Percentiles rank a stretch among this genome's conserved stretches.
phyloP scores from a whole-genome alignment of 2,113 vertebrate species.

The Ptilorrhoa leucosticta region DNA sequence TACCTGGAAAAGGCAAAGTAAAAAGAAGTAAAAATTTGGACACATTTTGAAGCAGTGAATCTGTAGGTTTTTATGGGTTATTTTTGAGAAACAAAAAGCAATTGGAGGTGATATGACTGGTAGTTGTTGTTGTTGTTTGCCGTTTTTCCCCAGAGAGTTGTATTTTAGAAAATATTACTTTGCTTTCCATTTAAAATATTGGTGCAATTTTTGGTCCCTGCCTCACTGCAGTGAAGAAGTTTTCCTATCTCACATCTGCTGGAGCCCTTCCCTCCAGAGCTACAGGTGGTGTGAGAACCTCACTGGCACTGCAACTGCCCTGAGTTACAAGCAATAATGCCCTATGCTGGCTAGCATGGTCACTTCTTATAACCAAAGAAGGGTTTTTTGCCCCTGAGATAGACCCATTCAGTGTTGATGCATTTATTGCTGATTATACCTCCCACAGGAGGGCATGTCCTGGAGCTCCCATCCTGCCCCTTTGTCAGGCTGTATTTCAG shows the following conservation, averaged over 20 bases:
- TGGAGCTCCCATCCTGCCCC: not conserved
- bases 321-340: not conserved
- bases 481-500: not conserved
- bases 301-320: not conserved
- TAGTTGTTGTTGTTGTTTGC: not conserved
- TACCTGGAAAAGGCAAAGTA: not conserved
- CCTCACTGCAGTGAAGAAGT: not conserved
- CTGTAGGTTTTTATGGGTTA: not conserved
- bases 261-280: not conserved
- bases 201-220: not conserved
- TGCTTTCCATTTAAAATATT: not conserved
- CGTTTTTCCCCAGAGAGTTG: not conserved
- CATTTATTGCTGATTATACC: not conserved
- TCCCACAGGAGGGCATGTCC: fast-evolving
- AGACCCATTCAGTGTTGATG: not conserved
- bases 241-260: not conserved
- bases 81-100: not conserved
- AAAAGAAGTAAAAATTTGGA: not conserved
- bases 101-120: not conserved
- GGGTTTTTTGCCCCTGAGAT: fast-evolving
- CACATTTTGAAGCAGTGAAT: not conserved
- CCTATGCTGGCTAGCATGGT: not conserved
- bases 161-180: not conserved
- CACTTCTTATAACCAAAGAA: not conserved
- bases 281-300: not conserved